Base-by-base conservation (phyloP, 1,140 invertebrate species). In the Globodera rostochiensis region DNA sequence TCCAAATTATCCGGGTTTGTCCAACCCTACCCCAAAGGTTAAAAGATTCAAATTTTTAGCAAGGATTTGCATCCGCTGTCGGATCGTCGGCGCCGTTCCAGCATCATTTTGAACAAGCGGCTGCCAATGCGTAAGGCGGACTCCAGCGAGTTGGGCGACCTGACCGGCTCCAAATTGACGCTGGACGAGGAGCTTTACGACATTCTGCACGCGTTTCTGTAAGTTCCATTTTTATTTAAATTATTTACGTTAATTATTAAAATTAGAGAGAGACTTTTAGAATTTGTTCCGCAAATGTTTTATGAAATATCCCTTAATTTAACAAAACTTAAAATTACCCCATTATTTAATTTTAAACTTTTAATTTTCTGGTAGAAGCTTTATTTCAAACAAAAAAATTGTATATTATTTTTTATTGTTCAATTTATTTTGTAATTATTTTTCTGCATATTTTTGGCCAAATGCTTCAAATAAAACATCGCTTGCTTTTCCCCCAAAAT, bases 151-250 rank as follows among this genome's bases (percentile, higher is more conserved):
- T 78, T 78, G 15, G 50, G 84, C 45, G 88, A 89, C 6, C 76
- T 85, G 6, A 82, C 87, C 0, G 81, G 82, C 11, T 87, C 85
- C 19, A 89, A 89, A 77, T 47, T 89, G 11, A 89, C 88, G 3
- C 71, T 89, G 9, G 88, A 89, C 21, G 88, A 89, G 73, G 88
- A 89, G 66, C 80, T 89, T 47, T 88, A 86, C 47, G 88, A 89
- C 77, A 87, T 89, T 67, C 84, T 88, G 73, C 84, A 85, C 73
- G 88, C 87, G 0, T 88, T 88, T 77, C 80, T 79, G 86, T 89
- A 21, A 69, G 84, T 73, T 49, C 21, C 6, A 53, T 47, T 0
- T 53, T 79, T 19, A 3, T 74, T n/a, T n/a, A n/a, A n/a, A 8
- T 77, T 6, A 0, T 77, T 77, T 74, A 25, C 0, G 11, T 9